Evolutionary conservation across 2,888 invertebrate genomes (phyloP).

Genomic region (Hirtodrosophila cameraria): DNA sequence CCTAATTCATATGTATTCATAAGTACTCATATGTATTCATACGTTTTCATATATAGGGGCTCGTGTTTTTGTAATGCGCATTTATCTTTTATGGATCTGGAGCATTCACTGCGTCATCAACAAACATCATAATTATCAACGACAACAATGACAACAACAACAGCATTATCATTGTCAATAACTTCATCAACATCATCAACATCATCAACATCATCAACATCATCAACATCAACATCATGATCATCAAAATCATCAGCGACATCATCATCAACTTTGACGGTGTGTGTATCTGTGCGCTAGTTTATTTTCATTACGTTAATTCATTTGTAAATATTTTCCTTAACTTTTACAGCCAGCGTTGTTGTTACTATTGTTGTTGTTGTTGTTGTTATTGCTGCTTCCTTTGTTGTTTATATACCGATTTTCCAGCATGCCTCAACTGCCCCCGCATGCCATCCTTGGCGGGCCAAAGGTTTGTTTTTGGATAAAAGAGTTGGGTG

Average conservation of each 20-base stretch:
- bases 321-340: slow-evolving; percentile 78
- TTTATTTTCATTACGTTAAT: slow-evolving; percentile 78
- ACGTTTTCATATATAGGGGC: not conserved
- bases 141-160: not conserved
- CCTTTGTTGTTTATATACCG: slow-evolving; percentile 63
- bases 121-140: slow-evolving; percentile 21
- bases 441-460: not conserved
- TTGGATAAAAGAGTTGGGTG: slow-evolving; percentile 21
- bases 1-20: no score
- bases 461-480: slow-evolving; percentile 33
- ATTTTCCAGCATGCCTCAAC: slow-evolving; percentile 53
- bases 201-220: slow-evolving; percentile 17
- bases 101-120: slow-evolving; percentile 44
- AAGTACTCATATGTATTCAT: no score
- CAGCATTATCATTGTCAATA: slow-evolving; percentile 14
- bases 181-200: slow-evolving; percentile 11
- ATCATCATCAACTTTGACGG: slow-evolving; percentile 10
- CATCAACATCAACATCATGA: slow-evolving; percentile 11
- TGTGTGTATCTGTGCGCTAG: slow-evolving; percentile 56
- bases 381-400: slow-evolving; percentile 21
- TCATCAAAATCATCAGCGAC: slow-evolving; percentile 17
- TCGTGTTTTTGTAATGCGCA: slow-evolving; percentile 42
- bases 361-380: slow-evolving; percentile 18
- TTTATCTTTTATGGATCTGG: slow-evolving; percentile 55
- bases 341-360: slow-evolving; percentile 67